These are phyloP conservation scores for Delia radicum DNA, from an alignment of 1,140 invertebrate genomes.

Conservation along the genomic window DNA sequence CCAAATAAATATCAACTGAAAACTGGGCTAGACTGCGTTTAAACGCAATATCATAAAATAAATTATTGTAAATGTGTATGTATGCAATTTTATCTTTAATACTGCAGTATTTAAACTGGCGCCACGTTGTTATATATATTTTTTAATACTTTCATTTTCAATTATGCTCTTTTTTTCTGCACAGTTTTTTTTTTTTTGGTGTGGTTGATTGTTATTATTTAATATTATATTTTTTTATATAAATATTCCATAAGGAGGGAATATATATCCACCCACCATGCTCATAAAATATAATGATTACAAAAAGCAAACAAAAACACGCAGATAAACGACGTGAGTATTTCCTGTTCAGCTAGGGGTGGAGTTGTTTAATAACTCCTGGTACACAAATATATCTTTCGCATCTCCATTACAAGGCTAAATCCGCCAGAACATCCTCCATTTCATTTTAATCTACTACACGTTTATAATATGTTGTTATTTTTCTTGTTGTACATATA, in stretches of 20 bases:
- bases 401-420: not conserved
- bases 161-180: not conserved
- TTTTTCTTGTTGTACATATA: constrained; percentile 29
- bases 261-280: not conserved
- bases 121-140: not conserved
- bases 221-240: not conserved
- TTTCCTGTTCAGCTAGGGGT: not conserved
- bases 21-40: not conserved
- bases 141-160: not conserved
- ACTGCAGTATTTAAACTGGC: not conserved
- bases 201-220: not conserved
- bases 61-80: not conserved
- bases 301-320: not conserved
- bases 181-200: not conserved
- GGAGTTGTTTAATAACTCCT: too few relatives aligned
- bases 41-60: not conserved
- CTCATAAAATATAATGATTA: not conserved
- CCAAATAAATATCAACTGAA: not conserved
- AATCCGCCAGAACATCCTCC: not conserved
- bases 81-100: not conserved
- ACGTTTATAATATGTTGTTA: constrained; percentile 36
- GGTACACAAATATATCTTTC: not conserved
- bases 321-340: too few relatives aligned
- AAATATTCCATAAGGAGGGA: not conserved
- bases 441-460: not conserved